A percentile compares a stretch with the other conserved stretches of the same genome.
Conservation (phyloP, 2,113 vertebrate genomes). For the Apteryx mantelli region DNA sequence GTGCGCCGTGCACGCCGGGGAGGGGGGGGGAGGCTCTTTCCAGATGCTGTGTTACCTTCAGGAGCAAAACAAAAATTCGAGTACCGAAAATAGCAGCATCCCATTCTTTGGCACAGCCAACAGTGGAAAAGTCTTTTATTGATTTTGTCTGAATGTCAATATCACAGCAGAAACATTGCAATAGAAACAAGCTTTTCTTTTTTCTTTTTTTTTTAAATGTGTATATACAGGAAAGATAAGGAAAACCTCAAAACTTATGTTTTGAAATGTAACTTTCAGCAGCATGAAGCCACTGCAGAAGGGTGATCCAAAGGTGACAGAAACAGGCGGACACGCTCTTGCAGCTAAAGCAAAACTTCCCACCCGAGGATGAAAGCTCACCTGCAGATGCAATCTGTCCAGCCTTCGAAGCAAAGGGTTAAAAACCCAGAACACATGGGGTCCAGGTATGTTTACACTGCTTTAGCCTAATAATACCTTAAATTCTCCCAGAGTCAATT, state of each 20-base stretch:
- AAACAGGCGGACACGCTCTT: not conserved
- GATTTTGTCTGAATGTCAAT: not conserved
- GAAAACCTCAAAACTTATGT: not conserved
- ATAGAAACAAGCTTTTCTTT: not conserved
- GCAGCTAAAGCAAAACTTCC: not conserved
- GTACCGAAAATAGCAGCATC: not conserved
- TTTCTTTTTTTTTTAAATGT: not conserved
- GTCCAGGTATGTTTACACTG: not conserved
- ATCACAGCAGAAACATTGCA: not conserved
- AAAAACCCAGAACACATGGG: not conserved
- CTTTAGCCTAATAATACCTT: not conserved
- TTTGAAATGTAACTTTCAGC: not conserved
- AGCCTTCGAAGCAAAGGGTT: not conserved
- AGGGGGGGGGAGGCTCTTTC: not conserved
- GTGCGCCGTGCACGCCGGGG: accelerated
- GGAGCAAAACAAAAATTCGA: not conserved
- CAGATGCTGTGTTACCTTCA: not conserved
- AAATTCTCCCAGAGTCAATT: not conserved
- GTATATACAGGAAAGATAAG: not conserved
- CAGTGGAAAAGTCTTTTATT: not conserved
- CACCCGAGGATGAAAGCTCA: not conserved
- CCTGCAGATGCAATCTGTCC: not conserved
- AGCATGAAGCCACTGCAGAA: not conserved
- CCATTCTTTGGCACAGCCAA: not conserved
- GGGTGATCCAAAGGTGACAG: not conserved